Evolutionary conservation across 2,113 vertebrate genomes (phyloP).

Genomic region (Carassius auratus): DNA sequence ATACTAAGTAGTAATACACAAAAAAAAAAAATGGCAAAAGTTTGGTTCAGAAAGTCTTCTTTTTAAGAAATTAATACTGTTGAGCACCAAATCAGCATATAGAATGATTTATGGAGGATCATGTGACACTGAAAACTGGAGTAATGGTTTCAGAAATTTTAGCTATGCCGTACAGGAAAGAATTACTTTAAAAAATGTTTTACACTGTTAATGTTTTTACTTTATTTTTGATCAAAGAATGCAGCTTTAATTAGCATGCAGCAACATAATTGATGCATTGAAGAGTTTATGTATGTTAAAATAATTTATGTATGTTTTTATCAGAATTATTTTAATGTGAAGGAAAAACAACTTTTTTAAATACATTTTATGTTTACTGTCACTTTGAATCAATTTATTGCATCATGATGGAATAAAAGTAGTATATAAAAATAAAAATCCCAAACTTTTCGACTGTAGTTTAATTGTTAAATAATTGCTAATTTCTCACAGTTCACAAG

Average conservation of each 20-base stretch:
- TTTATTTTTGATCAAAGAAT: no score
- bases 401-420: not conserved
- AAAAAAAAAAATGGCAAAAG: not conserved
- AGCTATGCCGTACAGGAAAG: no score
- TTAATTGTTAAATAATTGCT: not conserved
- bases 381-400: not conserved
- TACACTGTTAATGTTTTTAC: no score
- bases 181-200: no score
- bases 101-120: no score
- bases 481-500: not conserved
- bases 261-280: no score
- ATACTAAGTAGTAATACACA: not conserved
- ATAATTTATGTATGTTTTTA: not conserved
- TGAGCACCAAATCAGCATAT: no score
- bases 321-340: not conserved
- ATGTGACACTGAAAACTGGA: no score
- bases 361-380: not conserved
- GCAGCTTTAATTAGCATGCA: no score
- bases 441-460: not conserved
- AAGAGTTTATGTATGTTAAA: no score
- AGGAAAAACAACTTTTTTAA: not conserved
- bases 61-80: not conserved
- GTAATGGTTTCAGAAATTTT: no score
- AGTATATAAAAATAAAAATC: not conserved
- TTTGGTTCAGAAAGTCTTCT: not conserved